Evolutionary conservation across 2,797 vertebrate species (phyloP).

Genomic region (Limnodromus scolopaceus): DNA sequence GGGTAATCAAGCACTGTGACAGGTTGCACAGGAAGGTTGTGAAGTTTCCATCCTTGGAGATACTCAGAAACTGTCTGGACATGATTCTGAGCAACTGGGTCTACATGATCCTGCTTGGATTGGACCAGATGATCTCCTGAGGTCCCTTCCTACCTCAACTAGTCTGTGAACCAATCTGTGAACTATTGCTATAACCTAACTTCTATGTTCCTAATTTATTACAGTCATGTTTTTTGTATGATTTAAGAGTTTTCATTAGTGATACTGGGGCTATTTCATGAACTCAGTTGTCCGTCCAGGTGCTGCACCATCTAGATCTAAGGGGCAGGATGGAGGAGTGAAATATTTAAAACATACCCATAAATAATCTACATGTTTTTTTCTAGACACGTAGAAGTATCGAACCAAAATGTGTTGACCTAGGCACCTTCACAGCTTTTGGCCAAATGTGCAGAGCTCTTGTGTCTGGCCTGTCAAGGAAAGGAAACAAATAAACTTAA

Average conservation of each 20-base stretch:
- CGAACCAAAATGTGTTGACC: neutral
- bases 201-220: neutral
- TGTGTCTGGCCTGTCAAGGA: neutral
- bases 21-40: neutral
- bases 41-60: neutral
- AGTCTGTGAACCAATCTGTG: neutral
- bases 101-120: fast-evolving
- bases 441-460: neutral
- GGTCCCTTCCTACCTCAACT: neutral
- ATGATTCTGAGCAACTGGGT: neutral
- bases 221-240: neutral
- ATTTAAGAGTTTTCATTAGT: constrained; percentile 25
- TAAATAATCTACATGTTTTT: neutral
- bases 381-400: neutral
- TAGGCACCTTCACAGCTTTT: constrained; percentile 21
- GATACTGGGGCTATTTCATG: neutral
- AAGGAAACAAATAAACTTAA: neutral
- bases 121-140: neutral
- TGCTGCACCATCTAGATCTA: neutral
- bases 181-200: neutral
- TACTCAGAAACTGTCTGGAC: neutral
- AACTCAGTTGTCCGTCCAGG: neutral
- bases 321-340: neutral
- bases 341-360: neutral
- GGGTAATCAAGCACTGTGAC: neutral